Evolutionary conservation across 1,140 invertebrate genomes (phyloP).

Genomic region (Phortica variegata): DNA sequence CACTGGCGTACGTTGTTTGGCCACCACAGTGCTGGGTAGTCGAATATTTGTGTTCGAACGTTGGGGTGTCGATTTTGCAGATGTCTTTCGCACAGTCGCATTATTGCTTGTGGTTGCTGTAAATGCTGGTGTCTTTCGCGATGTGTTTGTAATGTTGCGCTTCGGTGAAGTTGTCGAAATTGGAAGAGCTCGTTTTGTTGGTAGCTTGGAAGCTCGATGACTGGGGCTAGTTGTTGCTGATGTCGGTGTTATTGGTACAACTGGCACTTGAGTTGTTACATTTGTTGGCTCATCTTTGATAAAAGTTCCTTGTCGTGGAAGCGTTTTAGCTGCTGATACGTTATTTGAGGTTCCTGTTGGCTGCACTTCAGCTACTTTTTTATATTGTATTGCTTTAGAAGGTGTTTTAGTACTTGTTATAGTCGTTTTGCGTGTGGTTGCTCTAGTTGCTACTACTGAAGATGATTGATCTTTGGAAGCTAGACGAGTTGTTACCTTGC

Average conservation of each 20-base stretch:
- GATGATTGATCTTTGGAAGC: slow-evolving; percentile 25
- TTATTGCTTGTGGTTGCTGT: slow-evolving; percentile 4
- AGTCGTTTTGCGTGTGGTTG: neutral
- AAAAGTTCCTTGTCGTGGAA: slow-evolving; percentile 83
- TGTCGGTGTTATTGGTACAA: slow-evolving; percentile 53
- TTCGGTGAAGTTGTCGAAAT: slow-evolving; percentile 18
- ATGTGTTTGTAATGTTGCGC: slow-evolving; percentile 8
- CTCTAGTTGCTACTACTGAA: slow-evolving; percentile 13
- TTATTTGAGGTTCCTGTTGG: slow-evolving; percentile 11
- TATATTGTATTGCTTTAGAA: too few species aligned
- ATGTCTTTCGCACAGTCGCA: too few species aligned
- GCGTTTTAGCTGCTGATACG: slow-evolving; percentile 45
- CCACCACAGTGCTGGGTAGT: slow-evolving; percentile 36
- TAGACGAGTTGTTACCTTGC: slow-evolving; percentile 23
- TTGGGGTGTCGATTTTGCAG: slow-evolving; percentile 57
- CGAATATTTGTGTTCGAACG: slow-evolving; percentile 58
- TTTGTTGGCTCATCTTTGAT: slow-evolving; percentile 74
- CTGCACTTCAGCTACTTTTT: neutral
- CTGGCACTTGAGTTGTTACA: slow-evolving; percentile 53
- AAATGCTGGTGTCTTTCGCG: slow-evolving; percentile 11
- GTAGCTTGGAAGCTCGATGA: slow-evolving; percentile 53
- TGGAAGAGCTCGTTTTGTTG: slow-evolving; percentile 38
- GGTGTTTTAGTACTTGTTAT: too few species aligned
- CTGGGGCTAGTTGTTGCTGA: slow-evolving; percentile 58
- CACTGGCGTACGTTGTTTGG: slow-evolving; percentile 27